Conservation (phyloP, 1,140 invertebrate species). For the Procambarus virginalis region DNA sequence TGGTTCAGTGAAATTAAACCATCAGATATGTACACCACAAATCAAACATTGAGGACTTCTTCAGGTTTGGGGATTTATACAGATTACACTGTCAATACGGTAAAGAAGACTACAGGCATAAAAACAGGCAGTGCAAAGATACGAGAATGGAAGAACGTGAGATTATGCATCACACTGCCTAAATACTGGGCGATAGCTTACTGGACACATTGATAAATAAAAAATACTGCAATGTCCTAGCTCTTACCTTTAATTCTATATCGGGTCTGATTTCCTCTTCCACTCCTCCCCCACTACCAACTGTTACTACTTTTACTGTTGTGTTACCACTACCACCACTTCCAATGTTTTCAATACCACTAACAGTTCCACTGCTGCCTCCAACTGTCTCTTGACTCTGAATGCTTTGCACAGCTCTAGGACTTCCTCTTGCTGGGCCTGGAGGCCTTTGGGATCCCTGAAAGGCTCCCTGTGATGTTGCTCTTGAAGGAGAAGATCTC, state of each 20-base stretch:
- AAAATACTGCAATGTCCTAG: background rate
- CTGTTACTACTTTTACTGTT: background rate
- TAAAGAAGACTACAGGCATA: too few relatives aligned
- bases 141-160: too few relatives aligned
- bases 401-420: background rate
- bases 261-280: conserved; percentile 39
- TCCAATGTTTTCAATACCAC: background rate
- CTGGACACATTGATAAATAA: too few relatives aligned
- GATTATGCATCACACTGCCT: too few relatives aligned
- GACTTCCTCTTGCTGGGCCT: conserved; percentile 21
- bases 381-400: background rate
- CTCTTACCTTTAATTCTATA: conserved; percentile 48
- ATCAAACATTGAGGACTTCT: too few relatives aligned
- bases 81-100: too few relatives aligned
- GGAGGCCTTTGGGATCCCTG: background rate
- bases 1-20: too few relatives aligned
- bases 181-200: too few relatives aligned
- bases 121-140: too few relatives aligned
- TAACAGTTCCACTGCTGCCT: conserved; percentile 6
- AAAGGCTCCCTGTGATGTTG: conserved; percentile 4
- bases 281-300: background rate
- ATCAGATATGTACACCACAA: too few relatives aligned
- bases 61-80: too few relatives aligned
- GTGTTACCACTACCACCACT: background rate
- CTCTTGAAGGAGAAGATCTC: conserved; percentile 30